A percentile compares a stretch with the other conserved stretches of the same genome.
Evolutionary conservation across 2,113 vertebrate genomes (phyloP).

Genomic region (Oxygymnocypris stewartii): DNA sequence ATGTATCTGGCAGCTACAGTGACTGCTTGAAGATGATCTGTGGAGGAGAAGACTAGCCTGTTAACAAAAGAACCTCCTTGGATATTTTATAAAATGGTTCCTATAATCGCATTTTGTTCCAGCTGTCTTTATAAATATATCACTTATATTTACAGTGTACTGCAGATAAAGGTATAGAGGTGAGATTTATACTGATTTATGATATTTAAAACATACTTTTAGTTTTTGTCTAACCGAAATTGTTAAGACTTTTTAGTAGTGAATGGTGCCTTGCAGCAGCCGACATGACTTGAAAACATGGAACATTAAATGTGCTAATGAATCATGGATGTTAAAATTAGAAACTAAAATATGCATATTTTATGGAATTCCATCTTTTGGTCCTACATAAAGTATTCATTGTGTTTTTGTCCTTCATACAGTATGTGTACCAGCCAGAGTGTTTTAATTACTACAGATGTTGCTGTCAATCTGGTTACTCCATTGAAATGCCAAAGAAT

Average conservation of each 20-base stretch:
- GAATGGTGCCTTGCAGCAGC: not conserved
- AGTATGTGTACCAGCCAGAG: not conserved
- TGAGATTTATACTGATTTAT: not conserved
- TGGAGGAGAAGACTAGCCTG: constrained; percentile 62
- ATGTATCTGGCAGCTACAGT: constrained; percentile 49
- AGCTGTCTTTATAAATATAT: not conserved
- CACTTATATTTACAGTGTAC: not conserved
- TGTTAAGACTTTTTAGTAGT: not conserved
- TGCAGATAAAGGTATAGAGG: not conserved
- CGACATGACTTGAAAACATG: not conserved
- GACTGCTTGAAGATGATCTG: constrained; percentile 63
- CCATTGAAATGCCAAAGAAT: not conserved
- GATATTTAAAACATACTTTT: not conserved
- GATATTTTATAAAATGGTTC: not conserved
- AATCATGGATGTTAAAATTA: not conserved
- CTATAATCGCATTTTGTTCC: not conserved
- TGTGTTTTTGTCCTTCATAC: not conserved
- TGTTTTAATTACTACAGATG: too few species aligned
- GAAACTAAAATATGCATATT: not conserved
- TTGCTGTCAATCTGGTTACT: too few species aligned
- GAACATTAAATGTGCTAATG: not conserved
- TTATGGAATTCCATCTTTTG: not conserved
- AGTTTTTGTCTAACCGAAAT: not conserved
- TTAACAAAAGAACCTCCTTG: not conserved
- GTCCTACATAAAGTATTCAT: too few species aligned